Percentiles rank a stretch among this genome's conserved stretches.
These are phyloP conservation scores for Puntigrus tetrazona DNA, from an alignment of 2,113 vertebrate genomes.

Conservation along the genomic window DNA sequence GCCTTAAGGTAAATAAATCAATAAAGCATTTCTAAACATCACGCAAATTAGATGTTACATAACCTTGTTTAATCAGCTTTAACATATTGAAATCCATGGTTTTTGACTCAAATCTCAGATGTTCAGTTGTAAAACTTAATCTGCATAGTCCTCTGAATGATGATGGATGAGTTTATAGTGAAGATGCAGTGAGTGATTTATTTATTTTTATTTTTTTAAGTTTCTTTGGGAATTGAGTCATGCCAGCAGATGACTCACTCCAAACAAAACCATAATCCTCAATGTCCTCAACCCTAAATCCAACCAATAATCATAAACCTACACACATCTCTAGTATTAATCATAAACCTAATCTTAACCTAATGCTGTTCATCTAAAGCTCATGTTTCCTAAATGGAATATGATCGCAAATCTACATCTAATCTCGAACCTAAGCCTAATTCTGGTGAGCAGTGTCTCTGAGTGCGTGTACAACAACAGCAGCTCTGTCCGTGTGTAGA, in stretches of 20 bases:
- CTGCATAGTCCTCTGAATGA: neutral
- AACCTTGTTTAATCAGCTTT: neutral
- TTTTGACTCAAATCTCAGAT: neutral
- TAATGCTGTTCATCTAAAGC: neutral
- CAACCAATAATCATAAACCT: neutral
- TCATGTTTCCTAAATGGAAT: neutral
- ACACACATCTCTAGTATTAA: neutral
- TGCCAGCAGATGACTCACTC: conserved; percentile 13
- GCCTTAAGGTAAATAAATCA: neutral
- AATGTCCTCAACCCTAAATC: conserved; percentile 8
- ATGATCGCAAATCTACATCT: neutral
- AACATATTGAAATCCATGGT: neutral
- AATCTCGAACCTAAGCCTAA: neutral
- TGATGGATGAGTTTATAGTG: neutral
- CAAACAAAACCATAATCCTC: conserved; percentile 7
- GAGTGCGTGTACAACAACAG: neutral
- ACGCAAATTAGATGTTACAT: neutral
- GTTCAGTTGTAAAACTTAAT: neutral
- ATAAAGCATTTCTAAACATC: neutral
- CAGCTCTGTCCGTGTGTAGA: conserved; percentile 17
- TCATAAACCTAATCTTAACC: conserved; percentile 11
- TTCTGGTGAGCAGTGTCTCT: neutral
- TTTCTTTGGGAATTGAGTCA: neutral
- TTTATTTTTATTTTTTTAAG: too few species aligned
- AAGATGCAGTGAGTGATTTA: neutral